A percentile compares a stretch with the other conserved stretches of the same genome.
phyloP scores from a whole-genome alignment of 2,888 invertebrate genomes.

The Galerucella pusilla region DNA sequence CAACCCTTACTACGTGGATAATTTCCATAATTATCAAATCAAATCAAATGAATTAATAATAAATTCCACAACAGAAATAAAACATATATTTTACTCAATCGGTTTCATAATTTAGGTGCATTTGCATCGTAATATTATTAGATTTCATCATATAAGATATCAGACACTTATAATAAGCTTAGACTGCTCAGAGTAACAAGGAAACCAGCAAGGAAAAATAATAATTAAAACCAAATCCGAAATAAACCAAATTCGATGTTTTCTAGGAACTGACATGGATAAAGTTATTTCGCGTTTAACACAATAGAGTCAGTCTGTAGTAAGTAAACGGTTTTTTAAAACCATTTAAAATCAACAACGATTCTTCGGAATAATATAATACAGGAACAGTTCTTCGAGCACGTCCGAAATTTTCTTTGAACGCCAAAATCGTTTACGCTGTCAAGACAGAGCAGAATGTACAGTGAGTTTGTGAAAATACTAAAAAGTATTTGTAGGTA shows the following conservation, averaged over 20 bases:
- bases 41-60: no score
- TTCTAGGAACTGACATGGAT: constrained; percentile 45
- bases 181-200: no score
- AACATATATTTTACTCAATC: no score
- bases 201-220: neutral
- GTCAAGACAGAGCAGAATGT: neutral
- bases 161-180: no score
- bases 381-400: constrained; percentile 43
- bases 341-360: constrained; percentile 44
- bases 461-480: neutral
- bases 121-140: no score
- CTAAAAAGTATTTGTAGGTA: no score
- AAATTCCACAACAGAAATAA: no score
- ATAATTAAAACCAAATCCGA: neutral
- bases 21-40: no score
- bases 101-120: no score
- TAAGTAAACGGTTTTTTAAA: constrained; percentile 40
- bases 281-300: constrained; percentile 42
- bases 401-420: constrained; percentile 45
- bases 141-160: no score
- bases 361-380: constrained; percentile 45
- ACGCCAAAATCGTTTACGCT: constrained; percentile 4
- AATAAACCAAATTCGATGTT: constrained; percentile 10
- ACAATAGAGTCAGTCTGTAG: constrained; percentile 39
- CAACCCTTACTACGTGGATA: no score